Evolutionary conservation across 2,797 vertebrate species (phyloP).

Genomic region (Pseudocheirus occidentalis): DNA sequence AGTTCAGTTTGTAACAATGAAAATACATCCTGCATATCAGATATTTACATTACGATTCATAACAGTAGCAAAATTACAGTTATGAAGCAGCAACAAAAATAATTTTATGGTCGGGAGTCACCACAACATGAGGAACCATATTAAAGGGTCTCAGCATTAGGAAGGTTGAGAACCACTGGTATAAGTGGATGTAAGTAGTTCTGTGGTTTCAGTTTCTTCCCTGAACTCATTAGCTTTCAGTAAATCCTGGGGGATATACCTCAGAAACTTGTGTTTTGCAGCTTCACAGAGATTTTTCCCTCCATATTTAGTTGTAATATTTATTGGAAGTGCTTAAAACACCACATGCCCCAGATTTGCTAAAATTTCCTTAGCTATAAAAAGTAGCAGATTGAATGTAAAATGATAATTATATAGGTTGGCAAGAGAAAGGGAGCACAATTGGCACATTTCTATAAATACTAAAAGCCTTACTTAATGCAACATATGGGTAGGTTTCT

Average conservation of each 20-base stretch:
- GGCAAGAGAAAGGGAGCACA: conserved; percentile 6
- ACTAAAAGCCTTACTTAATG: background rate
- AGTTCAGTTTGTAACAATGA: too few species aligned
- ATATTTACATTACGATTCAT: too few species aligned
- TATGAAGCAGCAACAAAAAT: too few species aligned
- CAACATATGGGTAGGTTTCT: background rate
- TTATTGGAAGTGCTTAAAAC: conserved; percentile 22
- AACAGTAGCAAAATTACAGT: too few species aligned
- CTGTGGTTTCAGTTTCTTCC: background rate
- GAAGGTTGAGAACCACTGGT: background rate
- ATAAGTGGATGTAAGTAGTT: background rate
- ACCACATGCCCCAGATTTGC: conserved; percentile 19
- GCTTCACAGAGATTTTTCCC: background rate
- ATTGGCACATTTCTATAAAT: conserved; percentile 3
- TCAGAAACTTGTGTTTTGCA: conserved; percentile 11
- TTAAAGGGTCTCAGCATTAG: too few species aligned
- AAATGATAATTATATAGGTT: conserved; percentile 23
- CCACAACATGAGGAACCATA: too few species aligned
- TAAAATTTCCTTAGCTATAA: background rate
- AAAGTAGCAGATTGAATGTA: background rate
- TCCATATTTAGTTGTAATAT: conserved; percentile 38
- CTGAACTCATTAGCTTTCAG: conserved; percentile 23
- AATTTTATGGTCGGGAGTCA: too few species aligned
- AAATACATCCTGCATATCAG: too few species aligned
- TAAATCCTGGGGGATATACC: conserved; percentile 21